Conservation (phyloP, 2,888 invertebrate genomes). For the Pollenia griseotomentosa region DNA sequence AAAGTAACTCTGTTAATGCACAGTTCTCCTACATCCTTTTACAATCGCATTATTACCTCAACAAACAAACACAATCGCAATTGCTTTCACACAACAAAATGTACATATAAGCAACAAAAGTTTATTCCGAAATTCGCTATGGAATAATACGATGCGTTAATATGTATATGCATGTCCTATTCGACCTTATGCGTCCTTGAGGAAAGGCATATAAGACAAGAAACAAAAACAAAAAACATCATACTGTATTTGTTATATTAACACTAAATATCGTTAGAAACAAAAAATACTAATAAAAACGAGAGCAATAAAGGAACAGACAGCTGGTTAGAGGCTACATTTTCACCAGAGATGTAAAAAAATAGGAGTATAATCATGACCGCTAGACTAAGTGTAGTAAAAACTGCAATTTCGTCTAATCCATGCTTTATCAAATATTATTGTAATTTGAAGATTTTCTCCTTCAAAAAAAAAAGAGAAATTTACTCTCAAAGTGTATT, state of each 20-base stretch:
- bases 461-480: neutral
- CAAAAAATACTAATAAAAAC: neutral
- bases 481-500: neutral
- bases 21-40: conserved; percentile 16
- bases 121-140: conserved; percentile 21
- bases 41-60: neutral
- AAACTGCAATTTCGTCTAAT: conserved; percentile 28
- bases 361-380: too few species aligned
- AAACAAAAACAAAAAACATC: neutral
- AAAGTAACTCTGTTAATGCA: neutral
- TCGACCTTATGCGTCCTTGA: conserved; percentile 73
- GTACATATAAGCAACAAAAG: conserved; percentile 38
- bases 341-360: too few species aligned
- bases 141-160: conserved; percentile 1
- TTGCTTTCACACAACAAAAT: neutral
- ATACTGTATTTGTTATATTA: conserved; percentile 25
- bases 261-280: neutral
- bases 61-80: neutral
- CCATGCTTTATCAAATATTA: neutral
- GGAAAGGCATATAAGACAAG: conserved; percentile 5
- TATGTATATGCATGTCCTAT: conserved; percentile 39
- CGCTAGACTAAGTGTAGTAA: too few species aligned
- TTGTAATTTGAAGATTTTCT: neutral
- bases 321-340: neutral
- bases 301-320: neutral